Conservation (phyloP, 2,888 invertebrate genomes). For the Dugesia japonica region DNA sequence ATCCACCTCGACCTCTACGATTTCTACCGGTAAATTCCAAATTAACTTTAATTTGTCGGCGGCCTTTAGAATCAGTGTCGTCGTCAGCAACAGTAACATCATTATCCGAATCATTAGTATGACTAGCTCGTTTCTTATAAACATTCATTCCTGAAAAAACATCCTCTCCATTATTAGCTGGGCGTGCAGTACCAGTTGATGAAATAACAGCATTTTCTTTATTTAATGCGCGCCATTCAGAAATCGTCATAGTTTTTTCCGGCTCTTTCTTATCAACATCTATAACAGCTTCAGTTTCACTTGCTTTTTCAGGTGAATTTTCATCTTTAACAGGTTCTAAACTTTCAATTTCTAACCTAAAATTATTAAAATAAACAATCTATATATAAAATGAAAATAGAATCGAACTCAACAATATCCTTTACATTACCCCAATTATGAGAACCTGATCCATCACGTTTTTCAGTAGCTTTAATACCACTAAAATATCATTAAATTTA, state of each 20-base stretch:
- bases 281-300: neutral
- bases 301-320: neutral
- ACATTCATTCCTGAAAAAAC: neutral
- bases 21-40: neutral
- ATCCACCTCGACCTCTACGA: neutral
- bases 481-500: slow-evolving; percentile 42
- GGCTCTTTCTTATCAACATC: neutral
- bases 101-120: neutral
- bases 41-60: slow-evolving; percentile 4
- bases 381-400: no score
- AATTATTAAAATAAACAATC: no score
- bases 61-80: neutral
- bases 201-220: neutral
- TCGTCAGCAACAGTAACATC: neutral
- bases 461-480: slow-evolving; percentile 78
- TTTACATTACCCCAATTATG: slow-evolving; percentile 87
- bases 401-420: slow-evolving; percentile 72
- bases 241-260: neutral
- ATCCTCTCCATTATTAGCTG: neutral
- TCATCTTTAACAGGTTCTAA: neutral
- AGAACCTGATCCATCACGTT: slow-evolving; percentile 78
- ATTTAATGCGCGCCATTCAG: neutral
- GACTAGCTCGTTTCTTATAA: neutral
- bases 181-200: neutral
- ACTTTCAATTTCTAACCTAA: neutral